Evolutionary conservation across 2,113 vertebrate genomes (phyloP).

Genomic region (Hepsetus odoe): DNA sequence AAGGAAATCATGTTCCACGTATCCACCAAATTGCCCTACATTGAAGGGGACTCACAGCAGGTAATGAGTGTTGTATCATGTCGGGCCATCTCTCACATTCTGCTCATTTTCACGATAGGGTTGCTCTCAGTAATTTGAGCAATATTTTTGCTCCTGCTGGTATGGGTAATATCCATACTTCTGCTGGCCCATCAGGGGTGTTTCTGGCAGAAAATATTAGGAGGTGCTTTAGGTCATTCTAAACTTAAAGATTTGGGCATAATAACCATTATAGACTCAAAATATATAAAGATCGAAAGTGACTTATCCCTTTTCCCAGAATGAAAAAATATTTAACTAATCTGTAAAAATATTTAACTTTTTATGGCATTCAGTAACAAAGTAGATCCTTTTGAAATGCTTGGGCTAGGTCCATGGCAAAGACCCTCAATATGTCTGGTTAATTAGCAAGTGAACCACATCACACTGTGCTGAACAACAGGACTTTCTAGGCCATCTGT

Average conservation of each 20-base stretch:
- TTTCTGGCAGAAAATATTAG: not conserved
- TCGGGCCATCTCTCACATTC: not conserved
- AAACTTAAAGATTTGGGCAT: not conserved
- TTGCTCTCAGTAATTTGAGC: not conserved
- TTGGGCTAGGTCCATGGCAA: not conserved
- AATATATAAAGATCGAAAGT: not conserved
- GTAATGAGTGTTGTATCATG: conserved; percentile 64
- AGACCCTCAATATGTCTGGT: conserved; percentile 25
- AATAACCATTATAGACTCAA: not conserved
- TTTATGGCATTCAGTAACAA: not conserved
- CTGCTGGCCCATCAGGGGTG: not conserved
- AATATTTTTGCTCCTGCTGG: not conserved
- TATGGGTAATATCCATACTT: not conserved
- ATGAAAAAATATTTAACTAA: too few species aligned
- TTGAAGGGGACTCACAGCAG: conserved; percentile 94
- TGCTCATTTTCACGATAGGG: not conserved
- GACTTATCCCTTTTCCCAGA: not conserved
- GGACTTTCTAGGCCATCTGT: conserved; percentile 49
- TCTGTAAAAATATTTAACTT: too few species aligned
- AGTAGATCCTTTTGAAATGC: not conserved
- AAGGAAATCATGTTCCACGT: conserved; percentile 99
- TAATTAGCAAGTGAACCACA: conserved; percentile 40
- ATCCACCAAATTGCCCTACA: conserved; percentile 96
- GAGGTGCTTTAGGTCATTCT: not conserved
- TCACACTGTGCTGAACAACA: conserved; percentile 36